These are phyloP conservation scores for Syrphus vitripennis DNA, from an alignment of 2,888 invertebrate genomes.

Conservation along the genomic window DNA sequence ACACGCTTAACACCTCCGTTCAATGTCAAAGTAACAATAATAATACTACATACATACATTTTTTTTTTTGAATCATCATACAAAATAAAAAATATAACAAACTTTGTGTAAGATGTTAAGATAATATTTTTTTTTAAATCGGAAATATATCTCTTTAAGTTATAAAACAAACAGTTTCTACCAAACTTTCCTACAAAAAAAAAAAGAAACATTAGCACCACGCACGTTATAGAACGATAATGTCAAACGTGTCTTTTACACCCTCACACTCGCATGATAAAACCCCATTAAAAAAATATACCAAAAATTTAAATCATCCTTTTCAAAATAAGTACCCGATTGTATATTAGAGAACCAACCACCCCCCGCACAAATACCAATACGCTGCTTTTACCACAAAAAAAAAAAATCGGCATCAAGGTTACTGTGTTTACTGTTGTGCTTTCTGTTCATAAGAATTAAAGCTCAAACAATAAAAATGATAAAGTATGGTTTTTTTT, in stretches of 20 bases:
- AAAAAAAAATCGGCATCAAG: constrained; percentile 34
- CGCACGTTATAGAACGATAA: constrained; percentile 54
- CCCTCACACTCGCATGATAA: constrained; percentile 34
- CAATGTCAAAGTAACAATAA: constrained; percentile 64
- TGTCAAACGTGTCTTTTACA: constrained; percentile 51
- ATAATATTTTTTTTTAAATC: constrained; percentile 48
- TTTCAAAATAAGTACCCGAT: constrained; percentile 32
- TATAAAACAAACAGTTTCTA: background rate
- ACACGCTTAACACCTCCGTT: constrained; percentile 57
- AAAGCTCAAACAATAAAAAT: constrained; percentile 34
- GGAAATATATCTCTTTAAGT: constrained; percentile 10
- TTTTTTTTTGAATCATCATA: constrained; percentile 26
- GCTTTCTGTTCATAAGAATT: constrained; percentile 20
- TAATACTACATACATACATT: background rate
- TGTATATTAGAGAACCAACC: background rate
- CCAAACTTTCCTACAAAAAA: background rate
- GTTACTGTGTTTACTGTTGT: constrained; percentile 32
- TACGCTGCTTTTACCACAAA: constrained; percentile 16
- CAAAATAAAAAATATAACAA: constrained; percentile 15
- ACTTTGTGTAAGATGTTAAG: constrained; percentile 50
- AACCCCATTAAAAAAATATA: background rate
- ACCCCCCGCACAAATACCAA: background rate
- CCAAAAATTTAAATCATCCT: constrained; percentile 47
- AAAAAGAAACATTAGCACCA: constrained; percentile 30
- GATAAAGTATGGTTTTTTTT: constrained; percentile 13